Percentiles rank a stretch among this genome's conserved stretches.
phyloP scores from a whole-genome alignment of 2,797 vertebrate species.

The Danio choprae region DNA sequence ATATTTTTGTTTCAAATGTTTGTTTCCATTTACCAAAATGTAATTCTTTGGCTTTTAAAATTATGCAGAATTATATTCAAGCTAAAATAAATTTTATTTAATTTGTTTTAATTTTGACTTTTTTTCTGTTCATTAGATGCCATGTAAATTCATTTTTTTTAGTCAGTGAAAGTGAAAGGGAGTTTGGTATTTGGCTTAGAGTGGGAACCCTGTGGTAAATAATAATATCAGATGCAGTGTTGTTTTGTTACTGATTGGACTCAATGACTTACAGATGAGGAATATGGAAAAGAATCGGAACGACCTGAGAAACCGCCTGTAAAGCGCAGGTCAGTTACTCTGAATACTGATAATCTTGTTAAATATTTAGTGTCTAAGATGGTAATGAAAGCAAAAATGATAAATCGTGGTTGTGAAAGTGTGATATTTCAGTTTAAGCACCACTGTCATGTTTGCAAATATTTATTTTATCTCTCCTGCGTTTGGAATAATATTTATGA shows the following conservation, averaged over 20 bases:
- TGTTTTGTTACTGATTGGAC: slow-evolving; percentile 29
- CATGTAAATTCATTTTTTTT: too few relatives aligned
- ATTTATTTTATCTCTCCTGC: background rate
- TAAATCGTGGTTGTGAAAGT: slow-evolving; percentile 4
- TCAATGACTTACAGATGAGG: slow-evolving; percentile 84
- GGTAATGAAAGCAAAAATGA: background rate
- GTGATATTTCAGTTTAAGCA: slow-evolving; percentile 11
- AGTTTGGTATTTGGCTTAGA: too few relatives aligned
- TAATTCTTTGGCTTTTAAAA: too few relatives aligned
- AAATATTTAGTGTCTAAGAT: background rate
- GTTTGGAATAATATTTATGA: slow-evolving; percentile 10
- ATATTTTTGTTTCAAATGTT: too few relatives aligned
- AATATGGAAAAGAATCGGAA: slow-evolving; percentile 88
- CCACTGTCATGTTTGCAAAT: background rate
- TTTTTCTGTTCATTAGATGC: too few relatives aligned
- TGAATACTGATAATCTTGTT: background rate
- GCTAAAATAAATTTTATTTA: too few relatives aligned
- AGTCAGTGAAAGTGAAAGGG: too few relatives aligned
- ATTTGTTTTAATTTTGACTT: too few relatives aligned
- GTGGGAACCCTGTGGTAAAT: too few relatives aligned
- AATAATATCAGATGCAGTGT: background rate
- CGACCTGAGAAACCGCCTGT: slow-evolving; percentile 91
- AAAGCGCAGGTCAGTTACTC: slow-evolving; percentile 84
- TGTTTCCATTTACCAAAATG: too few relatives aligned
- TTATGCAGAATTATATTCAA: too few relatives aligned